Conservation (phyloP, 2,888 invertebrate genomes). For the Drosophila acutilabella region DNA sequence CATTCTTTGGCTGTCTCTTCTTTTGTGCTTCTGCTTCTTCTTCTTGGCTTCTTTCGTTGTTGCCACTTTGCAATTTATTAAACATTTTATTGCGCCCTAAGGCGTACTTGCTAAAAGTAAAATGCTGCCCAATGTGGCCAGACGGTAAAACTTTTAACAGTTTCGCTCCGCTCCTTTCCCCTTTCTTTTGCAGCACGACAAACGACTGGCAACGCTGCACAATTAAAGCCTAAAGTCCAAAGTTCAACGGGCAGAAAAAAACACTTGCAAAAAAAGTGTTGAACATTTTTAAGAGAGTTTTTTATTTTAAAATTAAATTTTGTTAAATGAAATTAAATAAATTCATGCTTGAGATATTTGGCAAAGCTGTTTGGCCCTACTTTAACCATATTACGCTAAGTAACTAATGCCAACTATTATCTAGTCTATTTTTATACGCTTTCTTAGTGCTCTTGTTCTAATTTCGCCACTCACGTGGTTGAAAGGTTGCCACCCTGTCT, state of each 20-base stretch:
- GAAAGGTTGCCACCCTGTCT: constrained; percentile 12
- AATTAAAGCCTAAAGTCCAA: constrained; percentile 39
- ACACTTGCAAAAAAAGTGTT: constrained; percentile 20
- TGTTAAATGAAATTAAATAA: no score
- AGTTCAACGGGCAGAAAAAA: constrained; percentile 25
- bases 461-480: neutral
- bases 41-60: constrained; percentile 39
- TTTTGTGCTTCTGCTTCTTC: constrained; percentile 28
- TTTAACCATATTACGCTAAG: no score
- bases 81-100: constrained; percentile 78
- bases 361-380: no score
- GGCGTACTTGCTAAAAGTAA: constrained; percentile 66
- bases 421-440: constrained; percentile 7
- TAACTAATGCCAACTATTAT: neutral
- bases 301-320: no score
- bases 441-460: neutral
- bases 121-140: constrained; percentile 54
- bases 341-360: no score
- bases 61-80: constrained; percentile 77
- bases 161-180: neutral
- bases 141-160: constrained; percentile 35
- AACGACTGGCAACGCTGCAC: constrained; percentile 38
- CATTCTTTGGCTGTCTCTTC: constrained; percentile 1
- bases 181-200: neutral
- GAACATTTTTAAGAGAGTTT: constrained; percentile 1